Evolutionary conservation across 2,888 invertebrate genomes (phyloP).

Genomic region (Synanthedon tipuliformis): DNA sequence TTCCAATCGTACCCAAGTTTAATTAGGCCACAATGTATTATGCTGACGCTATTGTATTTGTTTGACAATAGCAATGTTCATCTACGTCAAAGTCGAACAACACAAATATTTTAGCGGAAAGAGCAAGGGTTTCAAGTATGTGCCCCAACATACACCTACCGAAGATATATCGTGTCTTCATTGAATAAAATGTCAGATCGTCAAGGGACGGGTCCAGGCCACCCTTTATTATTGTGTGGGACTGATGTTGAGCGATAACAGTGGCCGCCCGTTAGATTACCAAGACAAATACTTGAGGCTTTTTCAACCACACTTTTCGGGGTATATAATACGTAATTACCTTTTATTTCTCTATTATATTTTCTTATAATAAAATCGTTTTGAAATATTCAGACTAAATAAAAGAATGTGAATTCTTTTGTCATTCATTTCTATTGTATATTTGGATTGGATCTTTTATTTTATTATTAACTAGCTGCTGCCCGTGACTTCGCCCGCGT

Average conservation of each 20-base stretch:
- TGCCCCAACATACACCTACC: neutral
- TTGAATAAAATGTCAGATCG: slow-evolving; percentile 4
- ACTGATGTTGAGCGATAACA: slow-evolving; percentile 31
- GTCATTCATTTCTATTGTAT: too few species aligned
- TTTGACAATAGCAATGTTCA: neutral
- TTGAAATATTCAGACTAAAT: too few species aligned
- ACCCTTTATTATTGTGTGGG: slow-evolving; percentile 46
- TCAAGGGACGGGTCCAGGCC: slow-evolving; percentile 16
- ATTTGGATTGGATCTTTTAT: too few species aligned
- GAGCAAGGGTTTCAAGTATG: neutral
- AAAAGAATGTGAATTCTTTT: too few species aligned
- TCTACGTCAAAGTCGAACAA: neutral
- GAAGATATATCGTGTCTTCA: slow-evolving; percentile 1
- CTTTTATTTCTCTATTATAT: neutral
- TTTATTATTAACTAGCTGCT: too few species aligned
- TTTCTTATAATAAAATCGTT: too few species aligned
- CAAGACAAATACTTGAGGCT: neutral
- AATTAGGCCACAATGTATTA: neutral
- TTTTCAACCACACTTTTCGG: neutral
- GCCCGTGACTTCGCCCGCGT: too few species aligned
- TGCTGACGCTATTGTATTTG: neutral
- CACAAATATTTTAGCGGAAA: neutral
- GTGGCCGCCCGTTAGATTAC: slow-evolving; percentile 19
- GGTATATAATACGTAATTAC: neutral
- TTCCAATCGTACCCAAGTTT: too few species aligned